Percentiles rank a stretch among this genome's conserved stretches.
Evolutionary conservation across 2,888 invertebrate genomes (phyloP).

Genomic region (Nipponacmea schrenckii): DNA sequence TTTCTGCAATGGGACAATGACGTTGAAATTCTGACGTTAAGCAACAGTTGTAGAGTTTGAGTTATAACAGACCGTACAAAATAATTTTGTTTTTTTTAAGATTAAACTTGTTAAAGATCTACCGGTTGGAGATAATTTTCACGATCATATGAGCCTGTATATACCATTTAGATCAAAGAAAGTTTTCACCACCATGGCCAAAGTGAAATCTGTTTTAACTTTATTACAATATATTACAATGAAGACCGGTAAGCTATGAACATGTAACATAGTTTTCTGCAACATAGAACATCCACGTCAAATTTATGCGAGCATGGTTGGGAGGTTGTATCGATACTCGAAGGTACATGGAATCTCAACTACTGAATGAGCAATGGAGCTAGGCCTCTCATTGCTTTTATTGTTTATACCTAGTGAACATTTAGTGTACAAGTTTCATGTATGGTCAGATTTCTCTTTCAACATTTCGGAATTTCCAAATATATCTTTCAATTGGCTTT

Average conservation of each 20-base stretch:
- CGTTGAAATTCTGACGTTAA: too few relatives aligned
- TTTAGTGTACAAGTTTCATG: background rate
- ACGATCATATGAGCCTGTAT: constrained; percentile 47
- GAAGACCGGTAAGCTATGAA: constrained; percentile 32
- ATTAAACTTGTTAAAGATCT: constrained; percentile 50
- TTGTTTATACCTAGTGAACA: too few relatives aligned
- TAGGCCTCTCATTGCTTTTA: background rate
- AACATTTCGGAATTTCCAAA: background rate
- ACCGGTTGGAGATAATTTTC: constrained; percentile 55
- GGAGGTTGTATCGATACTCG: background rate
- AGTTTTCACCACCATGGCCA: constrained; percentile 37
- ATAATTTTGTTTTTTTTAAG: constrained; percentile 22
- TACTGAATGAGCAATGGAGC: background rate
- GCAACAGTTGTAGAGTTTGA: too few relatives aligned
- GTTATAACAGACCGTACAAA: too few relatives aligned
- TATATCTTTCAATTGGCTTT: too few relatives aligned
- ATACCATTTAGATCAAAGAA: constrained; percentile 33
- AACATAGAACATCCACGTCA: too few relatives aligned
- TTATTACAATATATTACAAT: constrained; percentile 38
- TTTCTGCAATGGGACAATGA: too few relatives aligned
- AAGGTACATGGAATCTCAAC: background rate
- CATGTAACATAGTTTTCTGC: too few relatives aligned
- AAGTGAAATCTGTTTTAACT: constrained; percentile 37
- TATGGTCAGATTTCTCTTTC: background rate
- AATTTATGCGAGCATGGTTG: background rate